Percentiles rank a stretch among this genome's conserved stretches.
phyloP scores from a whole-genome alignment of 2,797 vertebrate species.

The Sebastes matsubarae region DNA sequence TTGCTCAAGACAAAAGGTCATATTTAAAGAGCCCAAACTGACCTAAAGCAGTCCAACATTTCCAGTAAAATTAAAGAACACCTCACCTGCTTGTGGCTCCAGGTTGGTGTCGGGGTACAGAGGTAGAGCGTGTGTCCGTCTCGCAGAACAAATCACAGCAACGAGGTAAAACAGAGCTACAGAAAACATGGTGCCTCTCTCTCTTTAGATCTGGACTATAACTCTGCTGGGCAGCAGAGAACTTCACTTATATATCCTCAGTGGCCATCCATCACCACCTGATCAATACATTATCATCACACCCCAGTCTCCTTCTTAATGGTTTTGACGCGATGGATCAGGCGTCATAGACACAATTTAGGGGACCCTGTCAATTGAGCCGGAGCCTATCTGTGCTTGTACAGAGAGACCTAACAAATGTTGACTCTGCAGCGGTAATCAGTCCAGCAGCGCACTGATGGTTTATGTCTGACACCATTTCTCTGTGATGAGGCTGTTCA shows the following conservation, averaged over 20 bases:
- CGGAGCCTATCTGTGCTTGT: constrained; percentile 84
- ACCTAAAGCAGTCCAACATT: neutral
- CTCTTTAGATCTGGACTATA: constrained; percentile 39
- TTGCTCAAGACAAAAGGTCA: neutral
- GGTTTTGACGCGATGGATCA: constrained; percentile 76
- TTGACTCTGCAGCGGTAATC: constrained; percentile 78
- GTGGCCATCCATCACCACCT: constrained; percentile 76
- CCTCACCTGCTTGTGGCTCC: constrained; percentile 80
- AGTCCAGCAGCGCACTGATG: constrained; percentile 56
- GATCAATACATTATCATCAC: constrained; percentile 85
- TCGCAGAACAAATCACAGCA: constrained; percentile 75
- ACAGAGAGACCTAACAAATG: constrained; percentile 85
- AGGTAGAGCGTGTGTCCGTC: constrained; percentile 74
- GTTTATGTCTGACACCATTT: constrained; percentile 66
- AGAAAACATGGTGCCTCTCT: constrained; percentile 78
- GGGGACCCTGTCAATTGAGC: constrained; percentile 76
- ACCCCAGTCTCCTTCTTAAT: constrained; percentile 79
- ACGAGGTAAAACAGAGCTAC: constrained; percentile 76
- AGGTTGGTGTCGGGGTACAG: constrained; percentile 77
- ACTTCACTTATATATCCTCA: constrained; percentile 80
- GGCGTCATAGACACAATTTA: constrained; percentile 82
- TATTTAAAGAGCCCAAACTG: neutral
- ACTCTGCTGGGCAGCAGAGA: constrained; percentile 17
- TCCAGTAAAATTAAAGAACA: neutral
- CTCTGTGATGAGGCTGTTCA: constrained; percentile 46